These are phyloP conservation scores for Mallotus villosus DNA, from an alignment of 2,797 vertebrate genomes.

Conservation along the genomic window DNA sequence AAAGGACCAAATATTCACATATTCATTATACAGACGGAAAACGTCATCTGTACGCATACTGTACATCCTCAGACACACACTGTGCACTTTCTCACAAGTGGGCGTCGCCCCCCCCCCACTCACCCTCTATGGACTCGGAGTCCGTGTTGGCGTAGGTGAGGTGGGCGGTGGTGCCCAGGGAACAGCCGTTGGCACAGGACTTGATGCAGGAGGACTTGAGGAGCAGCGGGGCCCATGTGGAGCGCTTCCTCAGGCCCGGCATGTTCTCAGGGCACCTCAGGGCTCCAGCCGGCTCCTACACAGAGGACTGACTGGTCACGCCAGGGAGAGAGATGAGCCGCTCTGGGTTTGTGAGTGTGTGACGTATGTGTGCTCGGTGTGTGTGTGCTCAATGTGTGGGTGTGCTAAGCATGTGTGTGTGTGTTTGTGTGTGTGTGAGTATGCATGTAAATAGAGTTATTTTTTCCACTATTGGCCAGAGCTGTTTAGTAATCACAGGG, in stretches of 20 bases:
- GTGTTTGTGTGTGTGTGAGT: constrained; percentile 33
- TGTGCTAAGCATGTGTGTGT: constrained; percentile 1
- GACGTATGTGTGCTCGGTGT: not conserved
- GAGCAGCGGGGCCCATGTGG: constrained; percentile 88
- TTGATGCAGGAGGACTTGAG: constrained; percentile 89
- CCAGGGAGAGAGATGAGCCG: not conserved
- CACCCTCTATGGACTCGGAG: constrained; percentile 87
- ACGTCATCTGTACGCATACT: not conserved
- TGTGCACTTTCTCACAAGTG: not conserved
- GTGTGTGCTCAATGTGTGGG: not conserved
- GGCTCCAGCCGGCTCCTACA: constrained; percentile 23
- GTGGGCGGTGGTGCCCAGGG: constrained; percentile 84
- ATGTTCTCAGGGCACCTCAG: constrained; percentile 64
- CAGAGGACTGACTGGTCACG: constrained; percentile 23
- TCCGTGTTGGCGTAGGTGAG: constrained; percentile 88
- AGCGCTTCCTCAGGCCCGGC: constrained; percentile 88
- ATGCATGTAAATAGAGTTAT: constrained; percentile 45
- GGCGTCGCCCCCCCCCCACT: constrained; percentile 35
- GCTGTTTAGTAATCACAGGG: constrained; percentile 11
- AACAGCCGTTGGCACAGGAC: constrained; percentile 91
- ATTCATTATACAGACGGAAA: not conserved
- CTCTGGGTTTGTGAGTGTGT: not conserved
- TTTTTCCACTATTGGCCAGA: constrained; percentile 41
- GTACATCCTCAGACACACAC: not conserved
- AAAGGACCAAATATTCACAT: not conserved